phyloP scores from a whole-genome alignment of 2,888 invertebrate genomes.

The Agrilus cyanescens region DNA sequence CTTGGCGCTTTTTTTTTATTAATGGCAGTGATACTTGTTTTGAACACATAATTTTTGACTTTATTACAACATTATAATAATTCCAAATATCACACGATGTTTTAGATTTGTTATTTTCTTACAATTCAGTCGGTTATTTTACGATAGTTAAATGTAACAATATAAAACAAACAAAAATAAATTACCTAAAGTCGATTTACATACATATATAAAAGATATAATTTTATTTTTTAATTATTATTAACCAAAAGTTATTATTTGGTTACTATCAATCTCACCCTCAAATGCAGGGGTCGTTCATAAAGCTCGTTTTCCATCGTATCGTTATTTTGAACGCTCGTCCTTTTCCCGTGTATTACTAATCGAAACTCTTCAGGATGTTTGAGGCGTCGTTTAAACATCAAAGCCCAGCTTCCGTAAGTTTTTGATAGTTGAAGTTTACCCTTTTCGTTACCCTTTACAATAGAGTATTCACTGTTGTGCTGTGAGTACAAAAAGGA shows the following conservation, averaged over 20 bases:
- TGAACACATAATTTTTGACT: too few relatives aligned
- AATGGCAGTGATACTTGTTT: too few relatives aligned
- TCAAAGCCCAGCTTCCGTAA: conserved; percentile 46
- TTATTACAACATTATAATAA: too few relatives aligned
- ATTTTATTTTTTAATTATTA: too few relatives aligned
- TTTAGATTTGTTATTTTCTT: too few relatives aligned
- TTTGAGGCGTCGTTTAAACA: conserved; percentile 45
- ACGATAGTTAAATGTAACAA: too few relatives aligned
- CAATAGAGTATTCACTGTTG: conserved; percentile 45
- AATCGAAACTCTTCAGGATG: conserved; percentile 42
- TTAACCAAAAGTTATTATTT: conserved; percentile 26
- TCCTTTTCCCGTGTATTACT: conserved; percentile 41
- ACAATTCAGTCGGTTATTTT: too few relatives aligned
- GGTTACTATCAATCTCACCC: conserved; percentile 40
- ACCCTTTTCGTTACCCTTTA: conserved; percentile 43
- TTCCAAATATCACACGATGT: too few relatives aligned
- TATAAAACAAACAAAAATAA: too few relatives aligned
- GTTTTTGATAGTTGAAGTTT: conserved; percentile 46
- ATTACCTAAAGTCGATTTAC: too few relatives aligned
- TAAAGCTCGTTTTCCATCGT: conserved; percentile 33
- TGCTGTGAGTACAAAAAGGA: conserved; percentile 26
- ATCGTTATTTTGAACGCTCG: conserved; percentile 18
- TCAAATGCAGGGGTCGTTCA: conserved; percentile 43
- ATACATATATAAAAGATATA: too few relatives aligned
- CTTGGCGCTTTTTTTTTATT: too few relatives aligned